Percentiles rank a stretch among this genome's conserved stretches.
Evolutionary conservation across 2,113 vertebrate genomes (phyloP).

Genomic region (Meriones unguiculatus): DNA sequence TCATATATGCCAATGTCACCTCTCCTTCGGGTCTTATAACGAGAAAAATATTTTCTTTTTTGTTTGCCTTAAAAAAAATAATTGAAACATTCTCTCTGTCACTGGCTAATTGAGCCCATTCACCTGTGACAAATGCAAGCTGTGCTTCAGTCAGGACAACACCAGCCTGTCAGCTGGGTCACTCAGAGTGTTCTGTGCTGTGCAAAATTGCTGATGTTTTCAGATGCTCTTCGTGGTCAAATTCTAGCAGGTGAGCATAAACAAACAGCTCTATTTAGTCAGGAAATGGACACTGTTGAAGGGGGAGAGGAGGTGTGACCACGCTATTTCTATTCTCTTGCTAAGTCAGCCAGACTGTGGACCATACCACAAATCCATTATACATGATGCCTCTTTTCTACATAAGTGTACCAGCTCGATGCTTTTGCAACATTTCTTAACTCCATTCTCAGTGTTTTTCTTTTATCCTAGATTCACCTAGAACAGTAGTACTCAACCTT

Average conservation of each 20-base stretch:
- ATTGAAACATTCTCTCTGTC: constrained; percentile 45
- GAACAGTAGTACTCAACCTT: not conserved
- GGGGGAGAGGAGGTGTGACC: not conserved
- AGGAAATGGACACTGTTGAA: constrained; percentile 26
- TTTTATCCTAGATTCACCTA: not conserved
- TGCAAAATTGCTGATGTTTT: constrained; percentile 61
- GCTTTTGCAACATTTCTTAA: constrained; percentile 12
- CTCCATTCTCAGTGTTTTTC: not conserved
- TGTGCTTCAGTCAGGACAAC: not conserved
- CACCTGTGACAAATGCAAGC: constrained; percentile 59
- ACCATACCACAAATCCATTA: constrained; percentile 18
- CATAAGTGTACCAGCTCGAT: not conserved
- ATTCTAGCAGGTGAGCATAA: constrained; percentile 60
- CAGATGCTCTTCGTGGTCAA: constrained; percentile 38
- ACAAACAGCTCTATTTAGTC: constrained; percentile 51
- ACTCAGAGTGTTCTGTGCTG: not conserved
- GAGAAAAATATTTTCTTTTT: constrained; percentile 58
- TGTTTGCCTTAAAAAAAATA: not conserved
- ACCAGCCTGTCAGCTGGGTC: not conserved
- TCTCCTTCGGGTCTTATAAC: constrained; percentile 60
- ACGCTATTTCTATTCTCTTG: constrained; percentile 13
- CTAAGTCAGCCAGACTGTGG: constrained; percentile 45
- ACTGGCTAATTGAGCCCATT: constrained; percentile 72
- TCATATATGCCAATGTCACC: constrained; percentile 37
- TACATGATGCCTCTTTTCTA: not conserved